phyloP scores from a whole-genome alignment of 2,797 vertebrate genomes.

The Bovichtus diacanthus region DNA sequence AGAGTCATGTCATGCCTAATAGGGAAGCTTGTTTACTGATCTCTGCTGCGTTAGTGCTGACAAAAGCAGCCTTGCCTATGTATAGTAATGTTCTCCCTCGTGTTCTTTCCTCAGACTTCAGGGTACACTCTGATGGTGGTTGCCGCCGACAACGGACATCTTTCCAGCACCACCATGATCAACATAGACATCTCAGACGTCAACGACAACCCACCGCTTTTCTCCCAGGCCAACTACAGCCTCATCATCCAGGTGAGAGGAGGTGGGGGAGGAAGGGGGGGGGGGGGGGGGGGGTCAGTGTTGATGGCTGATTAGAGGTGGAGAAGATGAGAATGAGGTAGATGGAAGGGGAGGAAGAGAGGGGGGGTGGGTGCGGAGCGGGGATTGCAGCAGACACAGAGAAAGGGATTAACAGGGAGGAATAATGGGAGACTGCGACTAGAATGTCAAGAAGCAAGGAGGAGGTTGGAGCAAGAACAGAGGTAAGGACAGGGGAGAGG shows the following conservation, averaged over 20 bases:
- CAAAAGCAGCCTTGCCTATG: conserved; percentile 50
- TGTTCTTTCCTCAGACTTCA: conserved; percentile 88
- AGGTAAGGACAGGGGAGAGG: conserved; percentile 49
- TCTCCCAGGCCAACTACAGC: conserved; percentile 95
- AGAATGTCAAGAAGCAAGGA: conserved; percentile 77
- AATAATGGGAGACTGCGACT: conserved; percentile 69
- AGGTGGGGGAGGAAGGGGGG: background rate
- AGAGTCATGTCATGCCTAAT: conserved; percentile 66
- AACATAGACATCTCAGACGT: conserved; percentile 98
- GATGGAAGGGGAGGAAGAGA: conserved; percentile 34
- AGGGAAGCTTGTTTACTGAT: conserved; percentile 63
- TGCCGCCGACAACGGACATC: conserved; percentile 92
- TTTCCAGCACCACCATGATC: conserved; percentile 88
- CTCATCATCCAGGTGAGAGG: conserved; percentile 93
- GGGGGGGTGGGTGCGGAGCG: conserved; percentile 25
- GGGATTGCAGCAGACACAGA: conserved; percentile 57
- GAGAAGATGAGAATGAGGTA: conserved; percentile 32
- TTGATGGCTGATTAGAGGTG: conserved; percentile 30
- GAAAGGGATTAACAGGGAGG: conserved; percentile 67
- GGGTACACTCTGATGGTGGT: conserved; percentile 94
- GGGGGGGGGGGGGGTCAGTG: conserved; percentile 4
- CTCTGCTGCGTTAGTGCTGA: conserved; percentile 56
- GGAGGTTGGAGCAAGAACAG: conserved; percentile 56
- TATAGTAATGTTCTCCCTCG: conserved; percentile 46
- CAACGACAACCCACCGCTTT: conserved; percentile 96